Percentiles rank a stretch among this genome's conserved stretches.
phyloP scores from a whole-genome alignment of 2,113 vertebrate species.

The Amphiprion percula region DNA sequence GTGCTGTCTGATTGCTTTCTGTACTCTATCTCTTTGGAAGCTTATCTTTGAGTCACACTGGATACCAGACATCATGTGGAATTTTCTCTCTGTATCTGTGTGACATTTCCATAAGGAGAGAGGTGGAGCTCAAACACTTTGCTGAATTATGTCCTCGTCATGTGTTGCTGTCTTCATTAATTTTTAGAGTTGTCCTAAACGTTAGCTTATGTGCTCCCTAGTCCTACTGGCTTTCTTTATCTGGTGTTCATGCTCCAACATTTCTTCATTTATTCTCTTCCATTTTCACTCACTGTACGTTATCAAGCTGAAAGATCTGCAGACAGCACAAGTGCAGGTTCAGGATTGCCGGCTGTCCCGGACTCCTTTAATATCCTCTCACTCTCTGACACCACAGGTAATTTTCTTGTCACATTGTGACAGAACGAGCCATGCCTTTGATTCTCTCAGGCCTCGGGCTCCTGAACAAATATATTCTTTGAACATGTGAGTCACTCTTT shows the following conservation, averaged over 20 bases:
- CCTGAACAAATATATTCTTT: constrained; percentile 20
- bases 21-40: not conserved
- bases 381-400: constrained; percentile 90
- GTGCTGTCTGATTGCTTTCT: not conserved
- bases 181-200: constrained; percentile 1
- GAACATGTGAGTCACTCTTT: constrained; percentile 13
- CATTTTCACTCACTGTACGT: constrained; percentile 48
- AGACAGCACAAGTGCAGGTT: constrained; percentile 83
- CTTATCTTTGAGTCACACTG: not conserved
- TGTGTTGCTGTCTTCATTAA: constrained; percentile 13
- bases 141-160: not conserved
- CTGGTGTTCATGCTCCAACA: constrained; percentile 3
- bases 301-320: constrained; percentile 86
- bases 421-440: constrained; percentile 2
- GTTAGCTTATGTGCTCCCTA: not conserved
- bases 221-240: not conserved
- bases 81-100: not conserved
- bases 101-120: not conserved
- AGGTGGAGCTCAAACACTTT: not conserved
- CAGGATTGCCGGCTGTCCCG: constrained; percentile 85
- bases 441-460: constrained; percentile 10
- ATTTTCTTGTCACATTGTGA: constrained; percentile 49
- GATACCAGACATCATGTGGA: not conserved
- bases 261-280: constrained; percentile 53
- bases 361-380: constrained; percentile 90